Evolutionary conservation across 2,113 vertebrate species (phyloP).

Genomic region (Pseudopipra pipra): DNA sequence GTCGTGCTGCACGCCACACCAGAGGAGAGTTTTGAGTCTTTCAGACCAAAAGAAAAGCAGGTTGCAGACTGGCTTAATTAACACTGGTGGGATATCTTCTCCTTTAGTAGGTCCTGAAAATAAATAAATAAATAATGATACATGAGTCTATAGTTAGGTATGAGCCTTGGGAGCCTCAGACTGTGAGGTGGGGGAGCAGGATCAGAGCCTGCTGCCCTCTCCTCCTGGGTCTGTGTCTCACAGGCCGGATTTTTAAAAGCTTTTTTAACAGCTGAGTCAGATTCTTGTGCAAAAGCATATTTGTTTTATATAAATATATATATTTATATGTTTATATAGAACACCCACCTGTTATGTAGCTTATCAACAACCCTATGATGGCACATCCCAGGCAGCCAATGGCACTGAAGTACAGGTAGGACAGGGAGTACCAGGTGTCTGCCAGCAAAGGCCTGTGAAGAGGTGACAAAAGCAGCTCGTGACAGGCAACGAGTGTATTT

Average conservation of each 20-base stretch:
- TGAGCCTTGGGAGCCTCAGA: neutral
- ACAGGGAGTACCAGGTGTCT: constrained; percentile 83
- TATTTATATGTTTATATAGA: neutral
- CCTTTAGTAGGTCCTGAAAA: constrained; percentile 71
- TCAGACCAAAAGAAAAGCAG: constrained; percentile 81
- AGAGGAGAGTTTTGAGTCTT: constrained; percentile 72
- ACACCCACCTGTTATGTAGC: constrained; percentile 78
- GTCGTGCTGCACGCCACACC: constrained; percentile 75
- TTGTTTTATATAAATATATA: neutral
- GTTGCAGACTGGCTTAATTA: constrained; percentile 79
- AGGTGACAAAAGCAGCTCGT: neutral
- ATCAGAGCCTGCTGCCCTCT: neutral
- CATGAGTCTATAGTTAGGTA: accelerated
- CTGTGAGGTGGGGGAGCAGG: accelerated
- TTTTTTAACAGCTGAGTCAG: neutral
- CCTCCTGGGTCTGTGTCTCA: neutral
- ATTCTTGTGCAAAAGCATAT: neutral
- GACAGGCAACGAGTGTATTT: accelerated
- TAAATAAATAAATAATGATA: neutral
- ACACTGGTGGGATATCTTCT: constrained; percentile 73
- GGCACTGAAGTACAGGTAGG: constrained; percentile 84
- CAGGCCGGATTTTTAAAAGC: neutral
- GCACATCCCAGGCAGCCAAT: constrained; percentile 77
- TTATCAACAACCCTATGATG: constrained; percentile 75
- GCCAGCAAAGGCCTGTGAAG: constrained; percentile 74